Conservation (phyloP, 2,797 vertebrate genomes). For the Cygnus olor region DNA sequence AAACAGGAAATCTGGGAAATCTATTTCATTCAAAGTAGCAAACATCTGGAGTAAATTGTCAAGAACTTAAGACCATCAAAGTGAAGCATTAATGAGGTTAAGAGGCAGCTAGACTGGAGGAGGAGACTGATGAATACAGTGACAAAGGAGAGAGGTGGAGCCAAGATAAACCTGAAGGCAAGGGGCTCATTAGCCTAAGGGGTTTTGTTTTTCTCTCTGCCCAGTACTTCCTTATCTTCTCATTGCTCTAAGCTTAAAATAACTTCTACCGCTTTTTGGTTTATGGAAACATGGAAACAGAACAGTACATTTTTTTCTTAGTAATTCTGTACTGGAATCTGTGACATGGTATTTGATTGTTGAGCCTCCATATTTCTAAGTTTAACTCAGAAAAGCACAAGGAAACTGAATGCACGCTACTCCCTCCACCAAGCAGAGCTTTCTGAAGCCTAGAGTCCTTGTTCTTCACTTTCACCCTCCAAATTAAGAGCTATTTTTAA, state of each 20-base stretch:
- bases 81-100: conserved; percentile 65
- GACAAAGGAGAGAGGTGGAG: conserved; percentile 60
- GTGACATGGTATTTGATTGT: neutral
- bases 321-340: neutral
- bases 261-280: neutral
- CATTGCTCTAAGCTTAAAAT: neutral
- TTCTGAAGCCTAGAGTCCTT: conserved; percentile 1
- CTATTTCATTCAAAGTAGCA: conserved; percentile 64
- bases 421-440: neutral
- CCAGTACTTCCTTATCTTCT: neutral
- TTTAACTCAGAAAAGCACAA: neutral
- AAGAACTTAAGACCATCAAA: conserved; percentile 69
- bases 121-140: conserved; percentile 34
- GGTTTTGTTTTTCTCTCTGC: conserved; percentile 3
- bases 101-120: conserved; percentile 56
- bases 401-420: rapidly evolving
- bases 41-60: conserved; percentile 72
- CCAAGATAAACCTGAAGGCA: conserved; percentile 19
- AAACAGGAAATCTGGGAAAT: conserved; percentile 71
- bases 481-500: conserved; percentile 21
- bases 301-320: neutral
- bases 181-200: neutral
- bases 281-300: neutral
- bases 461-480: neutral
- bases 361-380: neutral